Percentiles rank a stretch among this genome's conserved stretches.
These are phyloP conservation scores for Zoanthus solanderi DNA, from an alignment of 92 coral and sea anemone genomes.

Conservation along the genomic window DNA sequence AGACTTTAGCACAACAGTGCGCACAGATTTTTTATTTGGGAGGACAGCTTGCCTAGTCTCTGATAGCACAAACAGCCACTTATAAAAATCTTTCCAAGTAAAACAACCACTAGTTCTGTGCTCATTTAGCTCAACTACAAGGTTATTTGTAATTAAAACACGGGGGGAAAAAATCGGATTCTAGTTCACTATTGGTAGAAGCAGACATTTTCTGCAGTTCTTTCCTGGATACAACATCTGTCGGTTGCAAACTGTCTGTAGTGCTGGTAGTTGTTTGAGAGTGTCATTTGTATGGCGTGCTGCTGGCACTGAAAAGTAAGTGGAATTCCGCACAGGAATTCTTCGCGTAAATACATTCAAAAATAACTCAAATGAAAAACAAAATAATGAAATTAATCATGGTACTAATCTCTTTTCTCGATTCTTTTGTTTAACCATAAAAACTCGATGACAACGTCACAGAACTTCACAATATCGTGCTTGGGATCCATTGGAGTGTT, in stretches of 20 bases:
- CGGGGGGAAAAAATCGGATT: constrained; percentile 3
- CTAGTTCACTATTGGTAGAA: constrained; percentile 31
- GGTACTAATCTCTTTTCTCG: constrained; percentile 8
- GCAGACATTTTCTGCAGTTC: constrained; percentile 23
- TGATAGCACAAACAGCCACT: constrained; percentile 35
- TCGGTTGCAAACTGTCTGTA: background rate
- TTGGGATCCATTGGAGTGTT: constrained; percentile 63
- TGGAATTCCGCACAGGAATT: constrained; percentile 9
- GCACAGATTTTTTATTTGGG: constrained; percentile 17
- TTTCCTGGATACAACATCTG: constrained; percentile 4
- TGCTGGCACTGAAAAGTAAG: constrained; percentile 22
- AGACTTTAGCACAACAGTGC: constrained; percentile 6
- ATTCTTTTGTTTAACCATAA: constrained; percentile 20
- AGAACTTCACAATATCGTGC: constrained; percentile 47
- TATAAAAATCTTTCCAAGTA: constrained; percentile 20
- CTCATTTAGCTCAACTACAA: constrained; percentile 35
- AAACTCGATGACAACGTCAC: constrained; percentile 48
- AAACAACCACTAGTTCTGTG: constrained; percentile 9
- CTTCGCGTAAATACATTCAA: constrained; percentile 14
- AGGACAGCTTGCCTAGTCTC: background rate
- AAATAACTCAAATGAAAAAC: background rate
- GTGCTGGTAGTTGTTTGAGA: background rate
- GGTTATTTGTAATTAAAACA: constrained; percentile 32
- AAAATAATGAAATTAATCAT: constrained; percentile 24
- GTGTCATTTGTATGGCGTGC: background rate